phyloP scores from a whole-genome alignment of 2,888 invertebrate genomes.

The Scaeva pyrastri region DNA sequence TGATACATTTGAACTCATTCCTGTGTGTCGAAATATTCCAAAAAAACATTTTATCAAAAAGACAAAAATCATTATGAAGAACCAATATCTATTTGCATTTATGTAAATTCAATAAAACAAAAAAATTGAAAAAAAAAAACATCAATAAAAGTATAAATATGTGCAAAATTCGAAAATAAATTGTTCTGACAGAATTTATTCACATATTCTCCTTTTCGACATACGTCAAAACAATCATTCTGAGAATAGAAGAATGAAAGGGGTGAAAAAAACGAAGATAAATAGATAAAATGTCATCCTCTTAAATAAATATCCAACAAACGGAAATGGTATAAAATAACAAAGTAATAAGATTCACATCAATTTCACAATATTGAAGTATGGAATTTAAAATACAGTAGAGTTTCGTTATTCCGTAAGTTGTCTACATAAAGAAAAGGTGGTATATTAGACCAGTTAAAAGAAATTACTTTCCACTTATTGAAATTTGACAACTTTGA shows the following conservation, averaged over 20 bases:
- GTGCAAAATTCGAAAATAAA: conserved; percentile 16
- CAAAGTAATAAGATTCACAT: not conserved
- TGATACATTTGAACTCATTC: too few species aligned
- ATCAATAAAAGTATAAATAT: conserved; percentile 24
- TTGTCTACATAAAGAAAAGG: too few species aligned
- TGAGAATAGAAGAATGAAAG: conserved; percentile 1
- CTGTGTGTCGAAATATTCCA: too few species aligned
- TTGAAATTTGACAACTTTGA: too few species aligned
- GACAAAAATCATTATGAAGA: not conserved
- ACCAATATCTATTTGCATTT: not conserved
- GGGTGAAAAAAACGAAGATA: not conserved
- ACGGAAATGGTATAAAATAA: conserved; percentile 17
- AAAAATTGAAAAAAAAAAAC: too few species aligned
- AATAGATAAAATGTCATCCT: conserved; percentile 40
- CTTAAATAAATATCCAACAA: conserved; percentile 45
- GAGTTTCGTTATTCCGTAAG: not conserved
- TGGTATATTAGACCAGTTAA: not conserved
- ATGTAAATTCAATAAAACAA: not conserved
- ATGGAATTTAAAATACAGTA: not conserved
- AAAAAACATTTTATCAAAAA: too few species aligned
- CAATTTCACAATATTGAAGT: not conserved
- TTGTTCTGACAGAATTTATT: not conserved
- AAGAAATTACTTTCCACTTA: too few species aligned
- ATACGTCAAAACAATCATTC: conserved; percentile 25
- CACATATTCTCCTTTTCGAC: not conserved